Conservation (phyloP, 2,113 vertebrate genomes). For the Nematolebias whitei region DNA sequence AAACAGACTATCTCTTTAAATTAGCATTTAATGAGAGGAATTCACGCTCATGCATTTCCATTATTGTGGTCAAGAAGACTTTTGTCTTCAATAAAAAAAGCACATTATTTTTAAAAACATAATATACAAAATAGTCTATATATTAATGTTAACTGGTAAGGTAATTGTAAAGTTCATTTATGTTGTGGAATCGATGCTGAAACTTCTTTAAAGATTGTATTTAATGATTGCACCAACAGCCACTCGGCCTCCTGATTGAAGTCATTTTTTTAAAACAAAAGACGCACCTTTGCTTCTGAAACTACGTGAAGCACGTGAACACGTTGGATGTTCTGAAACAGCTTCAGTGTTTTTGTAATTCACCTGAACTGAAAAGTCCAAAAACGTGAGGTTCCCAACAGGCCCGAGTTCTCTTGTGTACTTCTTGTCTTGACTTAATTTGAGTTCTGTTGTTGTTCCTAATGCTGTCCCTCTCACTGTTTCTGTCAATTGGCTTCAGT, state of each 20-base stretch:
- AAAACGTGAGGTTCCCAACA: constrained; percentile 36
- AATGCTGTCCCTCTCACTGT: constrained; percentile 49
- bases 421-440: constrained; percentile 58
- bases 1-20: not conserved
- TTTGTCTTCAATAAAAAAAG: constrained; percentile 58
- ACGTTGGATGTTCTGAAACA: too few species aligned
- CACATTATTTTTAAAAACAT: constrained; percentile 83
- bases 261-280: constrained; percentile 26
- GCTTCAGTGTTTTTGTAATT: constrained; percentile 3
- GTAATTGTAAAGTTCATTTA: constrained; percentile 76
- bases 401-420: constrained; percentile 41
- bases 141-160: constrained; percentile 82
- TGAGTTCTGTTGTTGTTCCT: constrained; percentile 73
- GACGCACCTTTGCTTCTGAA: constrained; percentile 11
- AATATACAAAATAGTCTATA: constrained; percentile 81
- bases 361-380: constrained; percentile 22
- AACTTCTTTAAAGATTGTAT: constrained; percentile 74
- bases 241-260: constrained; percentile 23
- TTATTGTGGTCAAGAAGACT: constrained; percentile 40
- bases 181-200: constrained; percentile 74
- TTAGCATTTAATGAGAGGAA: constrained; percentile 65
- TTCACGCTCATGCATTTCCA: constrained; percentile 47
- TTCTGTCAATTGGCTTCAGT: constrained; percentile 68
- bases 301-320: constrained; percentile 4
- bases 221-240: constrained; percentile 38